These are phyloP conservation scores for Heliconius congener DNA, from an alignment of 1,140 invertebrate species.

Conservation along the genomic window DNA sequence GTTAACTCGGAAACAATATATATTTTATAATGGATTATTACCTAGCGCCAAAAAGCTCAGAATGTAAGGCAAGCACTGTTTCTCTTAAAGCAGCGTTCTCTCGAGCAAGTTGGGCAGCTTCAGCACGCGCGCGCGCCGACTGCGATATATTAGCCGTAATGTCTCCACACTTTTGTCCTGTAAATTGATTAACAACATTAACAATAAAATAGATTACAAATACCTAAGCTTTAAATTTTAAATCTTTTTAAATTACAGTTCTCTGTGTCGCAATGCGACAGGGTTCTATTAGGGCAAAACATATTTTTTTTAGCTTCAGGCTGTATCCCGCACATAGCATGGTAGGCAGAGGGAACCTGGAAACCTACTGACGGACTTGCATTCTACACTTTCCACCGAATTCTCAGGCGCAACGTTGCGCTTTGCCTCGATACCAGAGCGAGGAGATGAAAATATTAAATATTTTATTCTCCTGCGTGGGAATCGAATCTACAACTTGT, in stretches of 20 bases:
- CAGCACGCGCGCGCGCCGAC: constrained; percentile 81
- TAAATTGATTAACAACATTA: constrained; percentile 40
- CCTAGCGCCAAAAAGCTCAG: constrained; percentile 91
- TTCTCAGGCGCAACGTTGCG: no score
- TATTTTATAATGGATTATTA: constrained; percentile 32
- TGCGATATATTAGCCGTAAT: constrained; percentile 63
- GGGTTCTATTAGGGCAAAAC: no score
- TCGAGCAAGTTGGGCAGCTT: constrained; percentile 84
- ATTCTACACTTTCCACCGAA: no score
- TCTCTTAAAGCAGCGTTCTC: constrained; percentile 88
- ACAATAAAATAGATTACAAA: neutral
- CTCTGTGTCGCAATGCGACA: no score
- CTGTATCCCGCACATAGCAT: no score
- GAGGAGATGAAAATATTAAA: no score
- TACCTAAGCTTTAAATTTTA: neutral
- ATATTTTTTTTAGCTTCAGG: no score
- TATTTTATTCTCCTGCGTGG: no score
- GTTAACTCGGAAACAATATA: neutral
- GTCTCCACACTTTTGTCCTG: constrained; percentile 59
- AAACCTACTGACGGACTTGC: no score
- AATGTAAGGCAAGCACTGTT: constrained; percentile 87
- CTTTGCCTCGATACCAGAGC: no score
- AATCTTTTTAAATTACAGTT: neutral
- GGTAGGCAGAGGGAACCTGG: no score
- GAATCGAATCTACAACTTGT: no score